These are phyloP conservation scores for Dufourea novaeangliae DNA, from an alignment of 1,140 invertebrate genomes.

Conservation along the genomic window DNA sequence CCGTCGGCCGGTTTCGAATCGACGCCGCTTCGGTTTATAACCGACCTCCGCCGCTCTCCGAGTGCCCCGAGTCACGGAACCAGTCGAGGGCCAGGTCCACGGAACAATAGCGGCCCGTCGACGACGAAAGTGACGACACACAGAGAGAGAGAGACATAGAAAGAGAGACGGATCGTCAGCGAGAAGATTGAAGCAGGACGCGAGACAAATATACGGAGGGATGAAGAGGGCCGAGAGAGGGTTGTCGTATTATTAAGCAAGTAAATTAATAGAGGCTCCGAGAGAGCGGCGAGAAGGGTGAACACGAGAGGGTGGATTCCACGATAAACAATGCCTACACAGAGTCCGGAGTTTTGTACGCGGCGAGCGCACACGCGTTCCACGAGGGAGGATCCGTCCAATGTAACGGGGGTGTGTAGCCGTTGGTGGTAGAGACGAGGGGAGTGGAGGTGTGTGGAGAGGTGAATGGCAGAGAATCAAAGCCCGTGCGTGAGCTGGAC, in stretches of 20 bases:
- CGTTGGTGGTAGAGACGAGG: not conserved
- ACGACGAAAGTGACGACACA: slow-evolving; percentile 56
- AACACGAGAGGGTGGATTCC: slow-evolving; percentile 66
- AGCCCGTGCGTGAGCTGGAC: slow-evolving; percentile 1
- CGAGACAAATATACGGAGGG: slow-evolving; percentile 22
- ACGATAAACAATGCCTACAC: slow-evolving; percentile 75
- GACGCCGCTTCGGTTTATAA: slow-evolving; percentile 41
- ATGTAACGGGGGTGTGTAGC: slow-evolving; percentile 2
- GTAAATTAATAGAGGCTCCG: slow-evolving; percentile 79
- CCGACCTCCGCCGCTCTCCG: not conserved
- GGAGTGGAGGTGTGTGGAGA: slow-evolving; percentile 5
- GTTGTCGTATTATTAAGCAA: slow-evolving; percentile 77
- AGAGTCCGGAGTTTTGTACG: slow-evolving; percentile 32
- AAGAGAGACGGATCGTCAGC: slow-evolving; percentile 9
- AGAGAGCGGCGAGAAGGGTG: slow-evolving; percentile 46
- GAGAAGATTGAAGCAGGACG: slow-evolving; percentile 31
- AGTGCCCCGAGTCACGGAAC: not conserved
- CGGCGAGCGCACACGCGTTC: slow-evolving; percentile 32
- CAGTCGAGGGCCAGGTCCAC: not conserved
- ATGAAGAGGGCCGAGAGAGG: slow-evolving; percentile 56
- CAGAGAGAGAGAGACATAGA: slow-evolving; percentile 19
- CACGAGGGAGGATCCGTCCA: slow-evolving; percentile 22
- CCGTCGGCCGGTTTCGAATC: slow-evolving; percentile 40
- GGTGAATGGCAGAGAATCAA: slow-evolving; percentile 35
- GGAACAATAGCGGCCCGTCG: slow-evolving; percentile 55